A percentile compares a stretch with the other conserved stretches of the same genome.
These are phyloP conservation scores for Champsocephalus gunnari DNA, from an alignment of 2,797 vertebrate genomes.

Conservation along the genomic window DNA sequence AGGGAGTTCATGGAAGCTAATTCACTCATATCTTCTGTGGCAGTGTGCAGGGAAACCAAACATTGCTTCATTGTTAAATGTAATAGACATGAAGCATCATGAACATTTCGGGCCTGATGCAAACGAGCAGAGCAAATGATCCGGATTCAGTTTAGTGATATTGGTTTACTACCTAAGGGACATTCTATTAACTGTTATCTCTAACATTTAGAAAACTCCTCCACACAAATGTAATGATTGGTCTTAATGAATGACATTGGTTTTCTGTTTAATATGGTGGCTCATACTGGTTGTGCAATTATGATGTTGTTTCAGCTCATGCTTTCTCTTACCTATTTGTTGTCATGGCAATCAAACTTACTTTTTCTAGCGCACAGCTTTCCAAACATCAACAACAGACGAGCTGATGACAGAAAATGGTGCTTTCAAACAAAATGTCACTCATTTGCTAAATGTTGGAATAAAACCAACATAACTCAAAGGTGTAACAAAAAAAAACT, in stretches of 20 bases:
- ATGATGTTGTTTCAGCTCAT: neutral
- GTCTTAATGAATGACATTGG: neutral
- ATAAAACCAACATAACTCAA: neutral
- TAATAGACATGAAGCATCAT: conserved; percentile 6
- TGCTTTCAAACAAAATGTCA: neutral
- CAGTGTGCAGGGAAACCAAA: conserved; percentile 20
- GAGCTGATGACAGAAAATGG: neutral
- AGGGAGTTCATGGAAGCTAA: conserved; percentile 15
- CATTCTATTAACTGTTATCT: conserved; percentile 1
- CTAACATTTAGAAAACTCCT: conserved; percentile 8
- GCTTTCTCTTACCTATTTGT: neutral
- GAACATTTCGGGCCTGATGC: conserved; percentile 14
- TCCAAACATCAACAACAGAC: neutral
- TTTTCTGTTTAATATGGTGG: neutral
- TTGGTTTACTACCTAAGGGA: neutral
- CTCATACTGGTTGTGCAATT: neutral
- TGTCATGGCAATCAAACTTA: neutral
- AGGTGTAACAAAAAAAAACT: neutral
- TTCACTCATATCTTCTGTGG: conserved; percentile 30
- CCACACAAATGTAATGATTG: neutral
- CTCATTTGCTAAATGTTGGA: conserved; percentile 5
- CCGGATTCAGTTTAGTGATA: conserved; percentile 19
- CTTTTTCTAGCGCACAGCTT: neutral
- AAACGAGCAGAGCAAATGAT: conserved; percentile 24
- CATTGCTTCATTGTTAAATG: conserved; percentile 22